phyloP scores from a whole-genome alignment of 2,888 invertebrate species.

The Netelia inedita region DNA sequence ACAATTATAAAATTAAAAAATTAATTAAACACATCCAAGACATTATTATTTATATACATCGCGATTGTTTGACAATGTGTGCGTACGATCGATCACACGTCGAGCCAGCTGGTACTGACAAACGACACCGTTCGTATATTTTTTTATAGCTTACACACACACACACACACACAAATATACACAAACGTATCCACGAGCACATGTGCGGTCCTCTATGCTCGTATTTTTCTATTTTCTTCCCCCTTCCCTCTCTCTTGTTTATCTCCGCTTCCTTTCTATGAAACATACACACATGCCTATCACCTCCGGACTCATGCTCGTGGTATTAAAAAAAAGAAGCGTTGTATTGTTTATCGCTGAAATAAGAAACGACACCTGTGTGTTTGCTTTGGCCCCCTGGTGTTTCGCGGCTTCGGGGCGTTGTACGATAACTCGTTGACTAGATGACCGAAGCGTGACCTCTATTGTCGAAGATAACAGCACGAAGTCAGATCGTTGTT shows the following conservation, averaged over 20 bases:
- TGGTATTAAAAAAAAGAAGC: constrained; percentile 8
- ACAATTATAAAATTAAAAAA: constrained; percentile 51
- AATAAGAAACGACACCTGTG: neutral
- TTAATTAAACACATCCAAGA: constrained; percentile 20
- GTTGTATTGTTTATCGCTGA: constrained; percentile 58
- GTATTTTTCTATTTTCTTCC: constrained; percentile 41
- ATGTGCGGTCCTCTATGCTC: constrained; percentile 10
- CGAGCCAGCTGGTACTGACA: constrained; percentile 47
- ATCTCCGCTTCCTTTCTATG: neutral
- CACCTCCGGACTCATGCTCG: constrained; percentile 22
- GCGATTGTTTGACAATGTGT: constrained; percentile 32
- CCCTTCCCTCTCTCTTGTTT: constrained; percentile 14
- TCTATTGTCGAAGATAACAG: too few relatives aligned
- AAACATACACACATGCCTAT: constrained; percentile 32
- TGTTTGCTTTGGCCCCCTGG: too few relatives aligned
- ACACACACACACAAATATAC: neutral
- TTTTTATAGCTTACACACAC: constrained; percentile 41
- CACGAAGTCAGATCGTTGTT: too few relatives aligned
- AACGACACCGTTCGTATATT: constrained; percentile 54
- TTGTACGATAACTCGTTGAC: too few relatives aligned
- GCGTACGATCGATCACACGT: constrained; percentile 58
- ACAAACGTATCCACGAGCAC: neutral
- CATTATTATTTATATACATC: too few relatives aligned
- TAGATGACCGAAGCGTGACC: too few relatives aligned
- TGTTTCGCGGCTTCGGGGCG: too few relatives aligned